Evolutionary conservation across 2,797 vertebrate genomes (phyloP), one percentile per base, ranked within the genome.

Genomic region (Myripristis murdjan): DNA sequence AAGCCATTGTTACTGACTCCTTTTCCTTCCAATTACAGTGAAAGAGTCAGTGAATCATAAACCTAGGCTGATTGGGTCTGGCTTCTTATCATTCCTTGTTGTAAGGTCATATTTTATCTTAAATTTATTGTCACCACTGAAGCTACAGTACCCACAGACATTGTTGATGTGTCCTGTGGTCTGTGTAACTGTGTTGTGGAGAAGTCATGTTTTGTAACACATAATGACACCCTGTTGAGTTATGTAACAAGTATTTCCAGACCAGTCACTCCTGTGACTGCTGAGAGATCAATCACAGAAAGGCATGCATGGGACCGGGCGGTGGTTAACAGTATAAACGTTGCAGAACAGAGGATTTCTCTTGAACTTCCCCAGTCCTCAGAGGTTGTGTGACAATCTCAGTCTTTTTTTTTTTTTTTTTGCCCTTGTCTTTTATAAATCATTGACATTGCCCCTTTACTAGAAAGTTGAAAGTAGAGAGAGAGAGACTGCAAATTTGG

Each of bases 201-300:
- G 62, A 81, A 66, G 70, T 85, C 69, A 70, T 1, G 16, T 82
- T 87, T 84, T 43, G 37, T 76, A 46, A 59, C 16, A 54, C 56
- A 37, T 54, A 69, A 81, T 77, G 81, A 68, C 55, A 55, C 57
- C 53, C 23, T 35, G 55, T 22, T 16, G 71, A 61, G 79, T 93
- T 95, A 79, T 76, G 62, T 92, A 93, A 94, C 55, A 18, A 9
- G 75, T 61, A 51, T 82, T 84, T 77, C 79, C 65, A 75, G 66
- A 18, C 51, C 67, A 48, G 68, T 77, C 73, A 51, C 46, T 59
- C 66, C 70, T 55, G 53, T 67, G 62, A 44, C 22, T 31, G 49
- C 51, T 7, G 35, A 43, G 53, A 66, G 81, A 89, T 92, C 81
- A 72, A 83, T 92, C 55, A 26, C 73, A 63, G 70, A 73, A 65